Evolutionary conservation across 2,113 vertebrate genomes (phyloP), one percentile per base, ranked within the genome.

Genomic region (Pelmatolapia mariae): DNA sequence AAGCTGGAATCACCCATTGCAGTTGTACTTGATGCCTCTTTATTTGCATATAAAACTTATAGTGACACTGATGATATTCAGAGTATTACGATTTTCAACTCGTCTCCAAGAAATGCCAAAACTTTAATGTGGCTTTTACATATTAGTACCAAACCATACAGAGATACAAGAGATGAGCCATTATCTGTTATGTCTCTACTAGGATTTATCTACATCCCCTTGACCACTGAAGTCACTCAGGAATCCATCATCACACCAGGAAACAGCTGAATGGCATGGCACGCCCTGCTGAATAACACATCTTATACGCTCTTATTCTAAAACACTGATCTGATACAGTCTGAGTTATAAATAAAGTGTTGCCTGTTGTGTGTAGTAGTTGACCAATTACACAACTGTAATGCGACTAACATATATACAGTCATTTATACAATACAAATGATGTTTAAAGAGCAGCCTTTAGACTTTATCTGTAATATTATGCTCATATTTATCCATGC

Each of bases 81-180:
- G 2, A 73, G 6, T 22, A 61, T 79, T 71, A 8, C 11, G 56
- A 71, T 36, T 36, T 13, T 53, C 11, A 63, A 56, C 40, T 45
- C 79, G 40, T 52, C 26, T 68, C 6, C 8, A 10, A 50, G 57
- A 89, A 80, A 86, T 31, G 36, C 83, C 52, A 31, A 22, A 81
- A 40, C 56, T 59, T 89, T n/a, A 12, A 52, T 68, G 29, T 81
- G 56, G 56, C 38, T 57, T 56, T 43, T 43, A 15, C 50, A 33
- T 7, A n/a, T 76, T 18, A 83, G 53, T 84, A 59, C 86, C 91
- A 94, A 91, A 83, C 80, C 66, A 78, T 66, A 71, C 79, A 81
- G 50, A 38, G 33, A 68, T 38, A 68, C 18, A 38, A 66, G 8
- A 86, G 88, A 89, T 89, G 89, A 92, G 87, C 50, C 18, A 86